These are phyloP conservation scores for Cossypha heuglini DNA, from an alignment of 2,797 vertebrate genomes.

Conservation along the genomic window DNA sequence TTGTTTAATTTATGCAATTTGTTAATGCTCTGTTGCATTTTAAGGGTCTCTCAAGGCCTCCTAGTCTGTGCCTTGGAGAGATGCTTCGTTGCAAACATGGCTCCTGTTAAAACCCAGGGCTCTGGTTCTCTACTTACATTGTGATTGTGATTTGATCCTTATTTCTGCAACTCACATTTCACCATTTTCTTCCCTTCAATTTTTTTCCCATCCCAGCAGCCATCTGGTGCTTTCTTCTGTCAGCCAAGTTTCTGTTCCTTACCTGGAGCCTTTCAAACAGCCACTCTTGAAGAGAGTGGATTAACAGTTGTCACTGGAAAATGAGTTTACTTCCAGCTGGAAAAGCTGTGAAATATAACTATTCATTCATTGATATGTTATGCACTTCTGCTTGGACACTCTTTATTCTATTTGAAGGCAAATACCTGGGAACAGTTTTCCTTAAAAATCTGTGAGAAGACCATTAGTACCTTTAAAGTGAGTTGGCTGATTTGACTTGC, in stretches of 20 bases:
- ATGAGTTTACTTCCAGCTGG: constrained; percentile 61
- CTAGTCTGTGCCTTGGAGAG: not conserved
- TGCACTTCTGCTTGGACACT: constrained; percentile 4
- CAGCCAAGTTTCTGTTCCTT: constrained; percentile 65
- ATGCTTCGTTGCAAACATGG: constrained; percentile 6
- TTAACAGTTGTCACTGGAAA: constrained; percentile 65
- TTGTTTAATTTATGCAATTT: not conserved
- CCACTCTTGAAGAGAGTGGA: constrained; percentile 20
- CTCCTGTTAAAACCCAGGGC: constrained; percentile 2
- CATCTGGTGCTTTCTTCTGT: constrained; percentile 59
- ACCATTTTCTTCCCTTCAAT: constrained; percentile 22
- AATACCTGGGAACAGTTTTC: constrained; percentile 17
- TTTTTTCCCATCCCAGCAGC: constrained; percentile 52
- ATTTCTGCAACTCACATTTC: constrained; percentile 58
- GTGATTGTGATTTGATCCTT: constrained; percentile 34
- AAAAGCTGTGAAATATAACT: constrained; percentile 58
- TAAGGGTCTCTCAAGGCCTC: not conserved
- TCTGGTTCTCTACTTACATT: constrained; percentile 47
- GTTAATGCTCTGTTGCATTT: constrained; percentile 2
- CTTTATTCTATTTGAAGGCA: constrained; percentile 34
- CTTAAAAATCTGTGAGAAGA: constrained; percentile 25
- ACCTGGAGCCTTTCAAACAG: constrained; percentile 57
- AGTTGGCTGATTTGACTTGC: not conserved
- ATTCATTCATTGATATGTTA: constrained; percentile 29
- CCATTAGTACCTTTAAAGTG: not conserved